Percentiles rank a stretch among this genome's conserved stretches.
Evolutionary conservation across 2,888 invertebrate species (phyloP).

Genomic region (Chelonus formosanus): DNA sequence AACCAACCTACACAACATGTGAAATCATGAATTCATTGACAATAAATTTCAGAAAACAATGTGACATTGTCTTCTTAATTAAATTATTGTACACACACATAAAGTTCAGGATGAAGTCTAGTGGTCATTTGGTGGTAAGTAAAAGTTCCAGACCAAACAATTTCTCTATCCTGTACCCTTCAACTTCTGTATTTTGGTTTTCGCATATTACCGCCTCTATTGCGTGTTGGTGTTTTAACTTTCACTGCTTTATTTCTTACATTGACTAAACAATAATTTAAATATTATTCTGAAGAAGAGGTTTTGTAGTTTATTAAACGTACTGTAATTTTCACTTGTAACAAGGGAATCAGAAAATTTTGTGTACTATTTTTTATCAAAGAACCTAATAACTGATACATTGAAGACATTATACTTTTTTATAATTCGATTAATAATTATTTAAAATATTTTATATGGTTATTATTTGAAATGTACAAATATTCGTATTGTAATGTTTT

Average conservation of each 20-base stretch:
- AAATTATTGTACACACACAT: slow-evolving; percentile 68
- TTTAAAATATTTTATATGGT: too few species aligned
- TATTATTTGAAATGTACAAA: too few species aligned
- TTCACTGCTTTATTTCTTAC: slow-evolving; percentile 78
- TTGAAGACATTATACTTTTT: slow-evolving; percentile 33
- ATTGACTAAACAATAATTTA: slow-evolving; percentile 57
- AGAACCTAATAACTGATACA: slow-evolving; percentile 28
- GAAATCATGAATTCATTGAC: not conserved
- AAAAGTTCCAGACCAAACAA: slow-evolving; percentile 74
- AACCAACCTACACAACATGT: slow-evolving; percentile 74
- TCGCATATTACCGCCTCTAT: slow-evolving; percentile 72
- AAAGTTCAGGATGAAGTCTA: slow-evolving; percentile 82
- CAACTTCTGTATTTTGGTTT: slow-evolving; percentile 81
- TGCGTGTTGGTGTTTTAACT: slow-evolving; percentile 76
- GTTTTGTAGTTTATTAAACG: not conserved
- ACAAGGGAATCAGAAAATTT: slow-evolving; percentile 27
- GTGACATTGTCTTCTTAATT: slow-evolving; percentile 2
- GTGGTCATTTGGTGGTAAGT: slow-evolving; percentile 73
- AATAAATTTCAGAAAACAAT: too few species aligned
- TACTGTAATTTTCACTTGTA: slow-evolving; percentile 28
- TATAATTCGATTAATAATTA: not conserved
- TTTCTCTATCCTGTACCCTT: slow-evolving; percentile 77
- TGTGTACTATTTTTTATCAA: slow-evolving; percentile 31
- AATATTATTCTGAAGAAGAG: slow-evolving; percentile 24
- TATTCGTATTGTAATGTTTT: too few species aligned